Evolutionary conservation across 2,797 vertebrate species (phyloP).

Genomic region (Periophthalmus magnuspinnatus): DNA sequence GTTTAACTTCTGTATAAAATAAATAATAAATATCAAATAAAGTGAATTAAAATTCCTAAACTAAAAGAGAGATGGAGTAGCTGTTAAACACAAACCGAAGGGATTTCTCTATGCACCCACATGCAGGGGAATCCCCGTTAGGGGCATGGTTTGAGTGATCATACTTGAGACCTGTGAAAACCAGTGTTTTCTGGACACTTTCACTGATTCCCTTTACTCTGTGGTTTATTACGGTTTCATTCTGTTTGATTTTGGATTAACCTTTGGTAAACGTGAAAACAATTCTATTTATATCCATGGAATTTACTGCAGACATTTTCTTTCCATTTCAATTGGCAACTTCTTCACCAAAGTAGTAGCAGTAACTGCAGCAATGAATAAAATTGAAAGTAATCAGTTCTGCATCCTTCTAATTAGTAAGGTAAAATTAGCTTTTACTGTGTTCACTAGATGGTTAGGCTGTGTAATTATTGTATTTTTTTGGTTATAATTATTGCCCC

Average conservation of each 20-base stretch:
- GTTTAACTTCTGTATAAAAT: too few species aligned
- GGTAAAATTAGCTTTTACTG: too few species aligned
- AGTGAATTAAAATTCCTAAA: neutral
- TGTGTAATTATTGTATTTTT: too few species aligned
- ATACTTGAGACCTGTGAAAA: neutral
- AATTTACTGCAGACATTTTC: slow-evolving; percentile 38
- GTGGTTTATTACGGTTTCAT: slow-evolving; percentile 29
- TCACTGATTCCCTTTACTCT: slow-evolving; percentile 7
- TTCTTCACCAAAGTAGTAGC: slow-evolving; percentile 17
- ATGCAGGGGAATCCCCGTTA: slow-evolving; percentile 52
- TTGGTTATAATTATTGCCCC: too few species aligned
- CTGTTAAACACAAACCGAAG: slow-evolving; percentile 8
- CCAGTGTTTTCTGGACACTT: neutral
- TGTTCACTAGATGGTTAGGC: too few species aligned
- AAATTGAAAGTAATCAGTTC: neutral
- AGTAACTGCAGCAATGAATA: neutral
- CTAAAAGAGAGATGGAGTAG: neutral
- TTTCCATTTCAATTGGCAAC: slow-evolving; percentile 36
- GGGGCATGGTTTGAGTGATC: slow-evolving; percentile 23
- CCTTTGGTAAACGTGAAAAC: neutral
- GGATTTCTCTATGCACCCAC: slow-evolving; percentile 21
- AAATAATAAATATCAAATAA: neutral
- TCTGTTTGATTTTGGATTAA: slow-evolving; percentile 25
- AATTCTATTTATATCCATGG: slow-evolving; percentile 58
- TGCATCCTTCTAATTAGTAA: too few species aligned